A percentile compares a stretch with the other conserved stretches of the same genome.
Conservation (phyloP, 2,113 vertebrate species). For the Plecotus auritus region DNA sequence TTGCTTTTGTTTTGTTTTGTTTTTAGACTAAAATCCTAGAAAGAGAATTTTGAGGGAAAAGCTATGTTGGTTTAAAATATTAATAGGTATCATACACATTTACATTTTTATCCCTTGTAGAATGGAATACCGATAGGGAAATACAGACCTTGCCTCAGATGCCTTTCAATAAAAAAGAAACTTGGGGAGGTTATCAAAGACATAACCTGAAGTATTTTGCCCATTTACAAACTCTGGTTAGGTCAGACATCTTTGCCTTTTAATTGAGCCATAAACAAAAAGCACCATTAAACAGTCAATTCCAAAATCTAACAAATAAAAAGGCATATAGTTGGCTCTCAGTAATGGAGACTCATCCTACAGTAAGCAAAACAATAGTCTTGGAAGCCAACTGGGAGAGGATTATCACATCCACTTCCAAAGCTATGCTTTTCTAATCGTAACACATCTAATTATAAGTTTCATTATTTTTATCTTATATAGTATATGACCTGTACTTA, state of each 20-base stretch:
- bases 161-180: background rate
- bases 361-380: background rate
- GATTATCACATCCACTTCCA: background rate
- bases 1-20: background rate
- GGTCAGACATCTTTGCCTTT: background rate
- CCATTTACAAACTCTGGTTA: background rate
- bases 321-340: background rate
- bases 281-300: background rate
- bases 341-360: background rate
- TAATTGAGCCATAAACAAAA: background rate
- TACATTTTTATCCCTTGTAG: background rate
- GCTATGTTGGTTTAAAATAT: background rate
- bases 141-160: background rate
- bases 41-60: background rate
- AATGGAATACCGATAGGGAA: background rate
- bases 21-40: background rate
- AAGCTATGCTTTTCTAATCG: background rate
- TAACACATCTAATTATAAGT: constrained; percentile 12
- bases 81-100: background rate
- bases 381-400: background rate
- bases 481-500: background rate
- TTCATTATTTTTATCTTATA: constrained; percentile 34
- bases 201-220: background rate
- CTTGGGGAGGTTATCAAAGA: background rate
- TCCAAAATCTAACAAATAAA: background rate